Evolutionary conservation across 2,797 vertebrate species (phyloP).

Genomic region (Hapalemur alaotrensis): DNA sequence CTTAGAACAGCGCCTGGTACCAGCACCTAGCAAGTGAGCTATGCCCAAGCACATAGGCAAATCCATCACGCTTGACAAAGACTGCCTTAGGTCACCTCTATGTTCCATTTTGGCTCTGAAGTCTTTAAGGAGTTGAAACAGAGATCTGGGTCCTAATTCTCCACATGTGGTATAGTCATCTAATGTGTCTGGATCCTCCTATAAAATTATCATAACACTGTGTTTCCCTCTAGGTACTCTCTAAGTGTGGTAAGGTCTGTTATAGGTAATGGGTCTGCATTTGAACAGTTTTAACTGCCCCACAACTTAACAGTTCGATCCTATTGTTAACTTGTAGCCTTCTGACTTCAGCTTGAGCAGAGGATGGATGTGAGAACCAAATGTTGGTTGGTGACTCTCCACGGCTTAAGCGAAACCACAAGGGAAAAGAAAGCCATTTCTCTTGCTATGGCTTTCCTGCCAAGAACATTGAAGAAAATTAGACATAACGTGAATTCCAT

Average conservation of each 20-base stretch:
- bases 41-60: background rate
- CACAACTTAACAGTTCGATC: background rate
- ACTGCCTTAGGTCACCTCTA: background rate
- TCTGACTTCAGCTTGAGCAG: background rate
- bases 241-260: background rate
- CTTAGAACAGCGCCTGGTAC: background rate
- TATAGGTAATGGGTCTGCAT: background rate
- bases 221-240: background rate
- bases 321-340: background rate
- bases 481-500: slow-evolving; percentile 58
- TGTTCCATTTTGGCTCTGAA: background rate
- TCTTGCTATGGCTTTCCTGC: slow-evolving; percentile 9
- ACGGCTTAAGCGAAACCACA: slow-evolving; percentile 2
- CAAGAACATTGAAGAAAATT: slow-evolving; percentile 45
- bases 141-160: background rate
- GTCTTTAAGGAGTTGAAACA: background rate
- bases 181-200: background rate
- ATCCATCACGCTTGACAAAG: background rate
- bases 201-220: background rate
- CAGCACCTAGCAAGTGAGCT: background rate
- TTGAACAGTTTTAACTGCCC: background rate
- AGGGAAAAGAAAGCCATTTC: slow-evolving; percentile 19
- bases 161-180: background rate
- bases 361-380: slow-evolving; percentile 21
- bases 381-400: slow-evolving; percentile 19